A percentile compares a stretch with the other conserved stretches of the same genome.
phyloP scores from a whole-genome alignment of 2,113 vertebrate species.

The Peromyscus maniculatus region DNA sequence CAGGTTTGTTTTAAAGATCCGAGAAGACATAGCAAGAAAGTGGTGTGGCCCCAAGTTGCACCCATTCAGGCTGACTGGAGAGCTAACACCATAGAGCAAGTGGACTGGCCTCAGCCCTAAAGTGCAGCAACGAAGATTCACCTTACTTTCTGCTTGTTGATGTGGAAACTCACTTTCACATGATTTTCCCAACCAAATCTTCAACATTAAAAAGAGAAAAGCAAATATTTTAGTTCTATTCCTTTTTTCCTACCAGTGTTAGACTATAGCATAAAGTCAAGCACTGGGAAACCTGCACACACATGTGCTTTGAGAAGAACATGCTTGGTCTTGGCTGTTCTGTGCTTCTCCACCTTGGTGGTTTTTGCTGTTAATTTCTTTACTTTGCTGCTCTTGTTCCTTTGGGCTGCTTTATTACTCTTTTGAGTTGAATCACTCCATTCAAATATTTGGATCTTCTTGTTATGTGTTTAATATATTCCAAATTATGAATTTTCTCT shows the following conservation, averaged over 20 bases:
- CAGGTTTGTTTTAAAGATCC: neutral
- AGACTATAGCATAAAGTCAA: neutral
- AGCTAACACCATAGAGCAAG: neutral
- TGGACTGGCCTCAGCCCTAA: neutral
- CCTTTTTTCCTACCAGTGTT: neutral
- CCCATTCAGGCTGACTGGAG: neutral
- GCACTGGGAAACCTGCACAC: neutral
- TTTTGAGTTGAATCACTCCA: neutral
- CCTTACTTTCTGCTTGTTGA: neutral
- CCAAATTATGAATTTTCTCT: neutral
- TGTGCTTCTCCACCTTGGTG: neutral
- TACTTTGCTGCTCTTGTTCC: neutral
- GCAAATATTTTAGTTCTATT: neutral
- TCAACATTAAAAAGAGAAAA: neutral
- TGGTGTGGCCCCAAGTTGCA: neutral
- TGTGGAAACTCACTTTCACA: neutral
- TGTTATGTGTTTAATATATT: slow-evolving; percentile 4
- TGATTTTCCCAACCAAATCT: neutral
- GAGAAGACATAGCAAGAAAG: neutral
- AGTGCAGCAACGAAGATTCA: neutral
- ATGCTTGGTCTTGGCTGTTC: neutral
- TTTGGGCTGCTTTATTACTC: neutral
- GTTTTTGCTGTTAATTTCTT: slow-evolving; percentile 8
- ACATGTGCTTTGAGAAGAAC: neutral
- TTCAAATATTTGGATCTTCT: neutral